phyloP scores from a whole-genome alignment of 2,797 vertebrate genomes.

The Echiichthys vipera region DNA sequence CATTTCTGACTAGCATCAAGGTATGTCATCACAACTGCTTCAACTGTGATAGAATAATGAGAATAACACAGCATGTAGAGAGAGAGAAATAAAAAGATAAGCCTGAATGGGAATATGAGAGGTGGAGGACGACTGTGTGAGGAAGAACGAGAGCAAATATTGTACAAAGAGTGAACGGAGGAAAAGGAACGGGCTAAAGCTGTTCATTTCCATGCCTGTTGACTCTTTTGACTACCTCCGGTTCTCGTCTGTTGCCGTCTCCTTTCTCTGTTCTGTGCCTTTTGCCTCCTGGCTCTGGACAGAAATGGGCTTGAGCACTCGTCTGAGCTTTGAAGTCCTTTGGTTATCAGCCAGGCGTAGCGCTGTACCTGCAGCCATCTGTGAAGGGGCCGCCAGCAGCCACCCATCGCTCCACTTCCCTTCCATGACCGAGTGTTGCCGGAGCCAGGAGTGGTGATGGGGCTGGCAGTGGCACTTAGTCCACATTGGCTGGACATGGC shows the following conservation, averaged over 20 bases:
- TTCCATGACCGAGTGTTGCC: slow-evolving; percentile 64
- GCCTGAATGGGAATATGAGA: slow-evolving; percentile 9
- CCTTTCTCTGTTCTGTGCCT: slow-evolving; percentile 60
- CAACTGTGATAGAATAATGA: slow-evolving; percentile 13
- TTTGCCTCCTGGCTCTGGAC: slow-evolving; percentile 71
- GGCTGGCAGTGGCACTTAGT: slow-evolving; percentile 41
- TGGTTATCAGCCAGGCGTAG: slow-evolving; percentile 83
- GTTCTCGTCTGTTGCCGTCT: slow-evolving; percentile 51
- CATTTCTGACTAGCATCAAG: slow-evolving; percentile 5
- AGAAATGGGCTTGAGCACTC: slow-evolving; percentile 74
- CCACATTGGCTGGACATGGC: slow-evolving; percentile 39
- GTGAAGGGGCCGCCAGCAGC: slow-evolving; percentile 80
- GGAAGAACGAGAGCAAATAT: slow-evolving; percentile 24
- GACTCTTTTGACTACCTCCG: slow-evolving; percentile 66
- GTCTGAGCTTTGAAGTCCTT: slow-evolving; percentile 85
- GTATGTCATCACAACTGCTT: slow-evolving; percentile 27
- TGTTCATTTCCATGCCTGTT: slow-evolving; percentile 76
- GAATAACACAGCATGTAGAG: slow-evolving; percentile 14
- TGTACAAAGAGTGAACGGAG: background rate
- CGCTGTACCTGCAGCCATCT: slow-evolving; percentile 85
- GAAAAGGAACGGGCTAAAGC: slow-evolving; percentile 33
- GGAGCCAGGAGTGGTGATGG: slow-evolving; percentile 54
- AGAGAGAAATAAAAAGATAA: slow-evolving; percentile 1
- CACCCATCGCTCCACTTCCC: slow-evolving; percentile 71
- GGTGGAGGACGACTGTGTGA: slow-evolving; percentile 3